Conservation (phyloP, 92 coral and sea anemone genomes). For the Palythoa caribaeorum region DNA sequence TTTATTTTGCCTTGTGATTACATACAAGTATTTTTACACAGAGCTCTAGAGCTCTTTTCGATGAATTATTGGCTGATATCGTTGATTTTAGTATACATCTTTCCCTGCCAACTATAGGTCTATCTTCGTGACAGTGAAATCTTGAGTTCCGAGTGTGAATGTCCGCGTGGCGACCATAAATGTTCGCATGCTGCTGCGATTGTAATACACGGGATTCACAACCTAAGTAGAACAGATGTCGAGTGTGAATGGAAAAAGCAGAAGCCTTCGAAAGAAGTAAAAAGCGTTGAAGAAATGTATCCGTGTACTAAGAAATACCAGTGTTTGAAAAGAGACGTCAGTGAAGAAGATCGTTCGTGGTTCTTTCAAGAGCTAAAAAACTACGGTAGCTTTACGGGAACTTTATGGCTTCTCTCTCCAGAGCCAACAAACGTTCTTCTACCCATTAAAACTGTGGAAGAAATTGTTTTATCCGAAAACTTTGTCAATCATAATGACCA, state of each 20-base stretch:
- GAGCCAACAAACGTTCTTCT: constrained; percentile 22
- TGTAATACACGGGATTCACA: constrained; percentile 53
- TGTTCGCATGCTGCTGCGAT: constrained; percentile 48
- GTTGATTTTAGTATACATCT: constrained; percentile 5
- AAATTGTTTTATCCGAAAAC: neutral
- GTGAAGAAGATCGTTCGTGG: constrained; percentile 39
- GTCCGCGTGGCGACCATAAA: constrained; percentile 46
- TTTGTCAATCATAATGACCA: neutral
- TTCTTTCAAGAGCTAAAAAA: constrained; percentile 54
- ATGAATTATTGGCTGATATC: constrained; percentile 2
- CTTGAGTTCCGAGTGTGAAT: constrained; percentile 50
- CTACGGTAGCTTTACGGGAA: constrained; percentile 46
- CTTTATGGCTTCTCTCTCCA: constrained; percentile 57
- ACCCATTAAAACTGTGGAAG: neutral
- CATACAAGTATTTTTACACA: too few species aligned
- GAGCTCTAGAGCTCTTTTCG: neutral
- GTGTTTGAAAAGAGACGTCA: constrained; percentile 46
- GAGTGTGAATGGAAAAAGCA: constrained; percentile 60
- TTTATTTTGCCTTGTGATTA: too few species aligned
- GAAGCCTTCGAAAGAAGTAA: constrained; percentile 45
- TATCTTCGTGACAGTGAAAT: constrained; percentile 50
- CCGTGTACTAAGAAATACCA: constrained; percentile 56
- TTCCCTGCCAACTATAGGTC: neutral
- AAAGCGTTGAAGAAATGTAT: constrained; percentile 56
- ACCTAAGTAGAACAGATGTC: constrained; percentile 47